A percentile compares a stretch with the other conserved stretches of the same genome.
phyloP scores from a whole-genome alignment of 2,113 vertebrate genomes.

The Pterocles orientalis region DNA sequence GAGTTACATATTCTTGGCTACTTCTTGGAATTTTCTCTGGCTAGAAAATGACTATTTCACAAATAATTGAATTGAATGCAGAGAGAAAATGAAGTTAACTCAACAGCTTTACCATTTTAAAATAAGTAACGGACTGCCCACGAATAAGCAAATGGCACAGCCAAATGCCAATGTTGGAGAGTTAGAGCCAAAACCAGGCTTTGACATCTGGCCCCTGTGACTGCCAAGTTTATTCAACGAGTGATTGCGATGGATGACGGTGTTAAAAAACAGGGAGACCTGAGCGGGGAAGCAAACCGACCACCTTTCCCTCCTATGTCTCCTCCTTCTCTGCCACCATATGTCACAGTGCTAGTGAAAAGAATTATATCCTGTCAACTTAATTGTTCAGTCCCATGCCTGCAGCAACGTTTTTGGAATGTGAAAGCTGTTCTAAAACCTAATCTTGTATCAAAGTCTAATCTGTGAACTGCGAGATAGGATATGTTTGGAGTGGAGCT shows the following conservation, averaged over 20 bases:
- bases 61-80: neutral
- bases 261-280: neutral
- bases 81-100: neutral
- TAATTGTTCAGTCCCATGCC: neutral
- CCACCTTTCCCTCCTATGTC: neutral
- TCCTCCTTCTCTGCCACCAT: neutral
- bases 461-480: neutral
- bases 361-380: neutral
- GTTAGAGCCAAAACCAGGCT: neutral
- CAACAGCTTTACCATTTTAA: neutral
- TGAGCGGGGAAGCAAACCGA: neutral
- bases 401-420: neutral
- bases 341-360: neutral
- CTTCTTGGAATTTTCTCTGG: neutral
- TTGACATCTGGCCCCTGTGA: neutral
- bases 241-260: neutral
- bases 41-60: neutral
- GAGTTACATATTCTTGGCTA: neutral
- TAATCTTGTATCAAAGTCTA: neutral
- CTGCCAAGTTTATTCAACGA: constrained; percentile 1
- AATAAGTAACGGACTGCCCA: neutral
- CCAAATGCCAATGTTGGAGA: neutral
- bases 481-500: neutral
- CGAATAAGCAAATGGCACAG: neutral
- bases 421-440: neutral